Base-by-base conservation (phyloP, 2,797 vertebrate genomes). In the Arrhamphus sclerolepis region DNA sequence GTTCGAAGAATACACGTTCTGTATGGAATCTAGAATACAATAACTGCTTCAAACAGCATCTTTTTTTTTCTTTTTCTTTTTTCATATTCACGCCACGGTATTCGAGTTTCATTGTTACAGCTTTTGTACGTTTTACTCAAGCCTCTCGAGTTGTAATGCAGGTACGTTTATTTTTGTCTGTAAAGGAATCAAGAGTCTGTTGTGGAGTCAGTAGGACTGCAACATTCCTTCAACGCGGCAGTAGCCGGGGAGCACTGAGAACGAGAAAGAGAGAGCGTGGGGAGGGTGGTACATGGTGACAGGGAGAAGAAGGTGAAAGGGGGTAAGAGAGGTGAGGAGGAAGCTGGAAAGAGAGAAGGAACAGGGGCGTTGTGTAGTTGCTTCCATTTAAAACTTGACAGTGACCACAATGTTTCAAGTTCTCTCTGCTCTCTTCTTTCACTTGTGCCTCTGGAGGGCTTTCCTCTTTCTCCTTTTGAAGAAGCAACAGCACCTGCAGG, bases 391-490 rank as follows among this genome's bases (percentile, higher is more conserved):
- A 93, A 93, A 93, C 87, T 91, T 59, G 89, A 93, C 91, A 90
- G 90, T 92, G 91, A 92, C 84, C 90, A 90, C 87, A 93, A 92
- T 89, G 89, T 87, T 91, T 92, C 90, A 89, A 92, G 92, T 93
- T 91, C 89, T 87, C 84, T 89, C 73, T 44, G 29, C 74, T 62
- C 49, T 82, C 64, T 72, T 78, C 94, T 50, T 96, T 96, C 80
- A 98, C 91, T 98, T 98, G 91, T 96, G 96, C 78, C 96, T 94
- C 89, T 97, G 97, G 71, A 95, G 92, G 17, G 94, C 93, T 97
- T 98, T 98, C 93, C 97, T 97, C 96, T 98, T 98, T 88, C 96
- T 94, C 76, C 97, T 93, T 82, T 98, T 98, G 90, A 98, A 98
- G 92, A 98, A 98, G 88, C 97, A 98, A 93, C 97, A 98, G 95